phyloP scores from a whole-genome alignment of 2,797 vertebrate genomes.

The Miichthys miiuy region DNA sequence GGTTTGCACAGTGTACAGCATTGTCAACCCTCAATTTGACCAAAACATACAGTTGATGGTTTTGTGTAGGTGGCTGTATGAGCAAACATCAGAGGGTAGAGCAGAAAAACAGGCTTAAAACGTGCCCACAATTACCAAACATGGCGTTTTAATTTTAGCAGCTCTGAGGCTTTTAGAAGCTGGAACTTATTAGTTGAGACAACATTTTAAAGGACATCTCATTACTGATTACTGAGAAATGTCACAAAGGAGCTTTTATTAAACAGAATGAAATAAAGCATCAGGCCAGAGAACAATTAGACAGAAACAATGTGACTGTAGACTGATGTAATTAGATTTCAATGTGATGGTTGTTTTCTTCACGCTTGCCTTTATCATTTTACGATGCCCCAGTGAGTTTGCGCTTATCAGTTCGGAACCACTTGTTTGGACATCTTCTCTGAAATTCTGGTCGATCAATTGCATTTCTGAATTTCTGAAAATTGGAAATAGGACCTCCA shows the following conservation, averaged over 20 bases:
- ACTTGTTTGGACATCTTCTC: conserved; percentile 37
- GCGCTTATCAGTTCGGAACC: conserved; percentile 28
- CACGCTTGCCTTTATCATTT: conserved; percentile 55
- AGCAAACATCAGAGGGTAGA: conserved; percentile 43
- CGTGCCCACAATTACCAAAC: conserved; percentile 38
- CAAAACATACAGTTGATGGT: conserved; percentile 59
- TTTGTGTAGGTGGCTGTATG: conserved; percentile 46
- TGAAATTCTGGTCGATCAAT: conserved; percentile 31
- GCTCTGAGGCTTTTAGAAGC: conserved; percentile 52
- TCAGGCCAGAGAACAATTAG: conserved; percentile 60
- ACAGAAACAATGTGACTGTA: conserved; percentile 57
- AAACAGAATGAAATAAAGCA: conserved; percentile 61
- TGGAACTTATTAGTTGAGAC: conserved; percentile 55
- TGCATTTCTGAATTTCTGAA: conserved; percentile 40
- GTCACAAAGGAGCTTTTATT: conserved; percentile 63
- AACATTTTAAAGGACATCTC: conserved; percentile 67
- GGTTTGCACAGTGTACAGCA: conserved; percentile 37
- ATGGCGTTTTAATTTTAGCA: conserved; percentile 28
- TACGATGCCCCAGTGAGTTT: conserved; percentile 41
- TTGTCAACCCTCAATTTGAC: conserved; percentile 48
- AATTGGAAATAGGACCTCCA: conserved; percentile 7
- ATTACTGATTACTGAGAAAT: conserved; percentile 62
- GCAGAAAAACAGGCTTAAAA: conserved; percentile 47
- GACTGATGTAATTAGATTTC: conserved; percentile 68
- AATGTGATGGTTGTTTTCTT: conserved; percentile 56